Base-by-base conservation (phyloP, 2,113 vertebrate species). In the Sylvilagus bachmani region DNA sequence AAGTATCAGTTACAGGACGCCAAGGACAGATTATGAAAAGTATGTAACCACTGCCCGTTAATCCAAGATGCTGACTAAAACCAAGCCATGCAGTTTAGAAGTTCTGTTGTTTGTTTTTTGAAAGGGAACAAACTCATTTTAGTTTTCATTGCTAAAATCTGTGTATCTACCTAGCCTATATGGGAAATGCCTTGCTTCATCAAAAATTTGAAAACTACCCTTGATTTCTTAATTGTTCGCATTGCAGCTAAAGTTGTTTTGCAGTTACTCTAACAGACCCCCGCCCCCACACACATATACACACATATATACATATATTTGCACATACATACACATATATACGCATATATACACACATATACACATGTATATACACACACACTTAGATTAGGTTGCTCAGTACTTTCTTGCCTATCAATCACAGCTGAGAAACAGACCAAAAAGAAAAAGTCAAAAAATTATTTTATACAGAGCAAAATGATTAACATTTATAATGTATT, bases 1-100 rank as follows among this genome's bases (percentile, higher is more conserved):
- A 80, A 96, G 81, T 94, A 83, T 93, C 78, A 70, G 70, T 94
- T 95, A 94, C 78, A 96, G 90, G 85, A 96, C 93, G 78, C 94
- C 92, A 93, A 92, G 95, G 90, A 92, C 92, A 94, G 77, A 95
- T 88, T 95, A 93, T 86, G 86, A 84, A 91, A 96, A 97, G 58
- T 94, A 64, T 96, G 87, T 74, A 95, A 81, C 58, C n/a, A 31
- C 64, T 94, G 64, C 81, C 90, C 64, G 78, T 79, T 95, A 91
- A 58, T 36, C 51, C 89, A 88, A 75, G 62, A 91, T 91, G 89
- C 77, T 51, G 25, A 89, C 67, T 79, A 62, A 93, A 95, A 94
- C 31, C 67, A 74, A 85, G 21, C 29, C 27, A 61, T 62, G 31
- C 31, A 85, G 38, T 33, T 86, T 9, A 38, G 77, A 14, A 14